Evolutionary conservation across 2,113 vertebrate species (phyloP), one percentile per base, ranked within the genome.

Genomic region (Sigmodon hispidus): DNA sequence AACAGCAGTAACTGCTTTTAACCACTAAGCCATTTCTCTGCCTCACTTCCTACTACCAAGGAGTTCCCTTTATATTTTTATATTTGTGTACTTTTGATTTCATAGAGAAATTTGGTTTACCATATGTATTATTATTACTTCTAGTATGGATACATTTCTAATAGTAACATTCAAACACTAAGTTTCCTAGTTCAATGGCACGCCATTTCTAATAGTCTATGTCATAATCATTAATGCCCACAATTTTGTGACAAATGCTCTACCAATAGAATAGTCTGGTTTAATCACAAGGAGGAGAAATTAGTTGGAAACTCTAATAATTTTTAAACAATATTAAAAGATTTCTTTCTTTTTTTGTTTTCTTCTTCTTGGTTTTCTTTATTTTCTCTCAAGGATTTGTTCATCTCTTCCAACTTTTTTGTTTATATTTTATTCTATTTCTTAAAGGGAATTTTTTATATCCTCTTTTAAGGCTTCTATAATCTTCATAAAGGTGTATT

Each of bases 291-390:
- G 52, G 43, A 87, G 36, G 36, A 85, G 69, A 72, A 85, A 94
- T 85, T 81, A 45, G 45, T 86, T 90, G 80, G 83, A 93, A 84
- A 63, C 21, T 22, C 12, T 91, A 83, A 80, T 79, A 90, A 93
- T 87, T 52, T 80, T 90, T 77, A 45, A 92, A 91, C 59, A n/a
- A n/a, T n/a, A n/a, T n/a, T n/a, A n/a, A n/a, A n/a, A n/a, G n/a
- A n/a, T n/a, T n/a, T n/a, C n/a, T n/a, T n/a, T n/a, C n/a, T n/a
- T n/a, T n/a, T n/a, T n/a, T n/a, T n/a, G n/a, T n/a, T n/a, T n/a
- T n/a, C n/a, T n/a, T n/a, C n/a, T n/a, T n/a, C n/a, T n/a, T n/a
- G n/a, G n/a, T n/a, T n/a, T n/a, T n/a, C n/a, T n/a, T n/a, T n/a
- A n/a, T n/a, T n/a, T n/a, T n/a, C n/a, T n/a, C n/a, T n/a, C n/a